These are phyloP conservation scores for Drosophila demipolita DNA, from an alignment of 2,888 invertebrate genomes.

Conservation along the genomic window DNA sequence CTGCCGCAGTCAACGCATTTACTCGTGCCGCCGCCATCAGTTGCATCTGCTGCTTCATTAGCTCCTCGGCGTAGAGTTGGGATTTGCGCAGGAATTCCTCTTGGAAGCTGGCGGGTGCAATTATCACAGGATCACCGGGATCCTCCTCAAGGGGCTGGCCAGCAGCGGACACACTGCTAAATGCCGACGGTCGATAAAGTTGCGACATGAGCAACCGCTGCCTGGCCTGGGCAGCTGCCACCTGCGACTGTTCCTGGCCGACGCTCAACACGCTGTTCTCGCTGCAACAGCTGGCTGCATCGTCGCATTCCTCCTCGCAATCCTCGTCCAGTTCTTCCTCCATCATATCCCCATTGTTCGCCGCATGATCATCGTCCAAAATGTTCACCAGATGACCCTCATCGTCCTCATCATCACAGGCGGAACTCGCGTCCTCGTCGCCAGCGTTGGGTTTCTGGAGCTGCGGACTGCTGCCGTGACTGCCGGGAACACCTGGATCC, in stretches of 20 bases:
- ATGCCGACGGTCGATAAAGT: constrained; percentile 69
- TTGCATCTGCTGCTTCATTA: constrained; percentile 85
- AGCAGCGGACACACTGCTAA: constrained; percentile 56
- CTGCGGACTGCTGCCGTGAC: constrained; percentile 82
- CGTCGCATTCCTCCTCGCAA: constrained; percentile 61
- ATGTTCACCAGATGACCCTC: constrained; percentile 62
- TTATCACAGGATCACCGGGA: constrained; percentile 40
- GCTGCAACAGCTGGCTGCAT: constrained; percentile 89
- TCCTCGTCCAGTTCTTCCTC: constrained; percentile 61
- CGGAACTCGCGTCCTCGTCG: constrained; percentile 39
- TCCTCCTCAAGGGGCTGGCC: not conserved
- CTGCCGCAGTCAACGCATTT: constrained; percentile 80
- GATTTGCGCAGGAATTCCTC: constrained; percentile 85
- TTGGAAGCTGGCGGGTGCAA: constrained; percentile 77
- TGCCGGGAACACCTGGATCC: constrained; percentile 35
- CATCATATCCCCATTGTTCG: constrained; percentile 11
- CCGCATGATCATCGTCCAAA: constrained; percentile 21
- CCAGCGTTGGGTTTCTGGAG: constrained; percentile 56
- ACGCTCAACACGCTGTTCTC: constrained; percentile 93
- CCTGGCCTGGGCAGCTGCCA: constrained; percentile 65
- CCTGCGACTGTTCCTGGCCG: constrained; percentile 88
- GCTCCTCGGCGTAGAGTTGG: constrained; percentile 84
- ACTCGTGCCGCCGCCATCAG: constrained; percentile 85
- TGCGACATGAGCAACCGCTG: constrained; percentile 73
- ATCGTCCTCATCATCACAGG: constrained; percentile 38